Evolutionary conservation across 2,797 vertebrate species (phyloP).

Genomic region (Girardinus metallicus): DNA sequence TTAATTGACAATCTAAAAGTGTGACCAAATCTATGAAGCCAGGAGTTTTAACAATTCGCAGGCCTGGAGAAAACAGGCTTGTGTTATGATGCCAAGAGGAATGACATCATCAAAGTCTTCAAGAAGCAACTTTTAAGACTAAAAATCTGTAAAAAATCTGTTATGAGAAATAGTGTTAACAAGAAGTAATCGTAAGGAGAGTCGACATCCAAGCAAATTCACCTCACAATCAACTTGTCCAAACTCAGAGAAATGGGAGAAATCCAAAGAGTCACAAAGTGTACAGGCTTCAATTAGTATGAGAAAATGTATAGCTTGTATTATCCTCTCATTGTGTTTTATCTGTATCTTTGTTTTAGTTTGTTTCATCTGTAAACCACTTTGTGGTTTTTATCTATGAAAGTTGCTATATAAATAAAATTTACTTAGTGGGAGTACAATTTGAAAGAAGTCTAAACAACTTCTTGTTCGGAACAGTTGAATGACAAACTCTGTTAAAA

Average conservation of each 20-base stretch:
- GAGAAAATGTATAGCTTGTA: background rate
- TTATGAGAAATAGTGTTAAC: background rate
- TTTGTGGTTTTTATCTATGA: too few relatives aligned
- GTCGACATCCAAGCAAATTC: background rate
- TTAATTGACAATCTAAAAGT: background rate
- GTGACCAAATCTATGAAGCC: background rate
- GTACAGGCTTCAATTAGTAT: background rate
- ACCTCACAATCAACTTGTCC: background rate
- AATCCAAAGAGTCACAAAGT: background rate
- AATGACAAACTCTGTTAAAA: background rate
- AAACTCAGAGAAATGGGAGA: background rate
- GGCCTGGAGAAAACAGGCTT: background rate
- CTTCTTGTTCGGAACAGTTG: background rate
- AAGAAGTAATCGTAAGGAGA: background rate
- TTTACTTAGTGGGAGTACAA: too few relatives aligned
- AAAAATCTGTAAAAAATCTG: background rate
- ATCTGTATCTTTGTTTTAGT: too few relatives aligned
- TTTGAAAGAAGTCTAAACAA: background rate
- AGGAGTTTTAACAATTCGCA: background rate
- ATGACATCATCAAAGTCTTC: background rate
- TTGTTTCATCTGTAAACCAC: too few relatives aligned
- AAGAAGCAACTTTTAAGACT: background rate
- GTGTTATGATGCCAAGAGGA: background rate
- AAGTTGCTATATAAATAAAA: too few relatives aligned
- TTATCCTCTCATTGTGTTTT: too few relatives aligned